Percentiles rank a stretch among this genome's conserved stretches.
phyloP scores from a whole-genome alignment of 2,797 vertebrate genomes.

The Channa striata region DNA sequence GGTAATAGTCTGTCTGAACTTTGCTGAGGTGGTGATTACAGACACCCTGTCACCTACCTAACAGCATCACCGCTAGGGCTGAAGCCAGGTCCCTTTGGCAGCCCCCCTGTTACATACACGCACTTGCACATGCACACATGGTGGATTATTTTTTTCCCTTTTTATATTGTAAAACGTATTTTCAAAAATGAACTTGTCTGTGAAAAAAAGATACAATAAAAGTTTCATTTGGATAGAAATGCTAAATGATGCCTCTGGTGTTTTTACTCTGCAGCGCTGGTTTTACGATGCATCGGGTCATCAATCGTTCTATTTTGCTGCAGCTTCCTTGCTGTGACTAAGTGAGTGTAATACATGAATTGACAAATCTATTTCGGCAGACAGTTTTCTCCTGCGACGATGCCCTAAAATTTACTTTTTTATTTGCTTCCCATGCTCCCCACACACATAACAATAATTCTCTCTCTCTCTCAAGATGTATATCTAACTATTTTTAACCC shows the following conservation, averaged over 20 bases:
- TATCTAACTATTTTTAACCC: slow-evolving; percentile 69
- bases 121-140: slow-evolving; percentile 6
- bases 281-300: slow-evolving; percentile 35
- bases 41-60: slow-evolving; percentile 64
- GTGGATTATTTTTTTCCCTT: not conserved
- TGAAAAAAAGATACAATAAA: slow-evolving; percentile 7
- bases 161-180: not conserved
- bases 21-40: slow-evolving; percentile 73
- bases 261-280: slow-evolving; percentile 15
- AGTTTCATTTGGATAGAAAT: slow-evolving; percentile 19
- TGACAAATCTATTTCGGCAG: slow-evolving; percentile 65
- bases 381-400: slow-evolving; percentile 16
- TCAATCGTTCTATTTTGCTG: slow-evolving; percentile 50
- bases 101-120: slow-evolving; percentile 1
- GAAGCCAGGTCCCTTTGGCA: slow-evolving; percentile 33
- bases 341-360: slow-evolving; percentile 67
- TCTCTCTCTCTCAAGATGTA: slow-evolving; percentile 15
- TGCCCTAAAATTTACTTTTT: slow-evolving; percentile 52
- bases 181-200: slow-evolving; percentile 8
- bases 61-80: slow-evolving; percentile 58
- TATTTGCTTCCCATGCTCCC: slow-evolving; percentile 41
- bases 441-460: not conserved
- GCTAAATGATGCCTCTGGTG: slow-evolving; percentile 16
- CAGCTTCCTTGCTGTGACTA: slow-evolving; percentile 42
- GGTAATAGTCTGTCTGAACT: slow-evolving; percentile 64